These are phyloP conservation scores for Orthonychiurus folsomi DNA, from an alignment of 2,888 invertebrate species.

Conservation along the genomic window DNA sequence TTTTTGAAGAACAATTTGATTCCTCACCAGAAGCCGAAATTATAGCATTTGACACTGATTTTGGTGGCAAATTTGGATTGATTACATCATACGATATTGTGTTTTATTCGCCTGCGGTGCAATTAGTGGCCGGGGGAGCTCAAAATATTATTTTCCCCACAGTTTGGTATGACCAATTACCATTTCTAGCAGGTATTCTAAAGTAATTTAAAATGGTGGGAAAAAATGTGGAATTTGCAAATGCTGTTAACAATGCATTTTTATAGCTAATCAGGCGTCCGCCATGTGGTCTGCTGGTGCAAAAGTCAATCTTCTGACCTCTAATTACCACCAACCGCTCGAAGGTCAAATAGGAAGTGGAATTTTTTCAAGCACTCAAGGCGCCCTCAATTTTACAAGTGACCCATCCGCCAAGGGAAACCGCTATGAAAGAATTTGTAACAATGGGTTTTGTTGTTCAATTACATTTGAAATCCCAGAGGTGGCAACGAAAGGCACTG, in stretches of 20 bases:
- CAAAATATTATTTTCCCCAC: conserved; percentile 59
- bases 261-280: conserved; percentile 56
- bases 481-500: background rate
- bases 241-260: background rate
- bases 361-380: conserved; percentile 56
- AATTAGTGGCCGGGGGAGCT: conserved; percentile 50
- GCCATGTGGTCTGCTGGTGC: conserved; percentile 59
- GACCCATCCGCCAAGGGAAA: conserved; percentile 21
- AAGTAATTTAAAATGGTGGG: too few species aligned
- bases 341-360: conserved; percentile 63
- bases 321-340: conserved; percentile 58
- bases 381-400: conserved; percentile 42
- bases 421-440: conserved; percentile 23
- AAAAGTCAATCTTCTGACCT: conserved; percentile 59
- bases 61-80: conserved; percentile 67
- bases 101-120: conserved; percentile 59
- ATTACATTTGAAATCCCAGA: conserved; percentile 31
- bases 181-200: conserved; percentile 60
- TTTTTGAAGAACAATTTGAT: conserved; percentile 47
- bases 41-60: conserved; percentile 61
- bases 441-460: conserved; percentile 37
- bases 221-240: background rate
- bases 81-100: conserved; percentile 76
- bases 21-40: conserved; percentile 48
- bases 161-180: conserved; percentile 74